phyloP scores from a whole-genome alignment of 1,140 invertebrate species.

The Drosophila parvula region DNA sequence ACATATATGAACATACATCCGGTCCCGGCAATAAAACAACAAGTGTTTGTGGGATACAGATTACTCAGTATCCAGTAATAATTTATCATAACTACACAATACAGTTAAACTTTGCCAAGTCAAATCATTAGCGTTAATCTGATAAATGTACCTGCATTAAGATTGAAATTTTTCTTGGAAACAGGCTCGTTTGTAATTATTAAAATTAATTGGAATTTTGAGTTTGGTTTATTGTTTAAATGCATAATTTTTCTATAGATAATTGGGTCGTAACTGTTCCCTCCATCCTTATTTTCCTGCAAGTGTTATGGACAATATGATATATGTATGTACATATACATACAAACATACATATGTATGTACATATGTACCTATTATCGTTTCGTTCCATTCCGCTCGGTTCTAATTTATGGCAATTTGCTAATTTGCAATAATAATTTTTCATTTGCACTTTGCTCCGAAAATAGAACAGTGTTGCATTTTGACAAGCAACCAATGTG shows the following conservation, averaged over 20 bases:
- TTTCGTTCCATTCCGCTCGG: not conserved
- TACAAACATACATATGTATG: not conserved
- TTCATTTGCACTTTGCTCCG: conserved; percentile 45
- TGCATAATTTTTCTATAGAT: not conserved
- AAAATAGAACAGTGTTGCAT: conserved; percentile 48
- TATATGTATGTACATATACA: not conserved
- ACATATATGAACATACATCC: conserved; percentile 4
- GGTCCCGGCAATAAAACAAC: conserved; percentile 8
- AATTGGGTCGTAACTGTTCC: not conserved
- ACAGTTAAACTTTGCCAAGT: not conserved
- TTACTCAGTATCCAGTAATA: not conserved
- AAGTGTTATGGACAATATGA: not conserved
- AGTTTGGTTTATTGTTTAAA: not conserved
- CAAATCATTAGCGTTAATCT: too few relatives aligned
- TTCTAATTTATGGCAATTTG: conserved; percentile 53
- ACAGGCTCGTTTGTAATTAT: not conserved
- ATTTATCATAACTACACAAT: not conserved
- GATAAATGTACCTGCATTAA: too few relatives aligned
- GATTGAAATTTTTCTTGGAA: not conserved
- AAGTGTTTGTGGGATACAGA: conserved; percentile 5
- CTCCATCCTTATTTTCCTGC: not conserved
- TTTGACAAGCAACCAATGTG: conserved; percentile 7
- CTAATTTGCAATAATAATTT: conserved; percentile 51
- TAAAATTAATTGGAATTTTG: not conserved
- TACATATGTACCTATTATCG: not conserved